A percentile compares a stretch with the other conserved stretches of the same genome.
These are phyloP conservation scores for Dryocosmus kuriphilus DNA, from an alignment of 2,888 invertebrate species.

Conservation along the genomic window DNA sequence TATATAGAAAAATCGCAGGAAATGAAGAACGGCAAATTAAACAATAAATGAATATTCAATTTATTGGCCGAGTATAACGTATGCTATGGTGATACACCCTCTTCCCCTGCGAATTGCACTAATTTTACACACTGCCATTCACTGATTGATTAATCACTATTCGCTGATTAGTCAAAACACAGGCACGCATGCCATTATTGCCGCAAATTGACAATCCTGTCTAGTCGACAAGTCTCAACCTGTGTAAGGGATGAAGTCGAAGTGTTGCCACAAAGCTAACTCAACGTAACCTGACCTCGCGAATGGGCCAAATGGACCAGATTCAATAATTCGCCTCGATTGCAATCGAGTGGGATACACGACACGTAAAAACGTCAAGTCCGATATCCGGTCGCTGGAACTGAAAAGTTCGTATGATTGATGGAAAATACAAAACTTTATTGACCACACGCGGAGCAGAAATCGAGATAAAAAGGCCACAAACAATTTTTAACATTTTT, in stretches of 20 bases:
- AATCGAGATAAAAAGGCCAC: conserved; percentile 72
- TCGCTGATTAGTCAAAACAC: conserved; percentile 36
- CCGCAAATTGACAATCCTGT: conserved; percentile 33
- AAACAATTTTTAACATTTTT: conserved; percentile 72
- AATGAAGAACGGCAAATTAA: neutral
- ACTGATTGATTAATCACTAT: conserved; percentile 37
- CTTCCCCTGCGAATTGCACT: neutral
- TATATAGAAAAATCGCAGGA: too few species aligned
- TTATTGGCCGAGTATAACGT: neutral
- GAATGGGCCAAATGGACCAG: conserved; percentile 67
- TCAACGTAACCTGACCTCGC: conserved; percentile 62
- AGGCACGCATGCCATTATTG: conserved; percentile 24
- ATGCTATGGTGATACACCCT: too few species aligned
- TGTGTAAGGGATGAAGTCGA: conserved; percentile 48
- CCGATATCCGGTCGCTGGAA: conserved; percentile 71
- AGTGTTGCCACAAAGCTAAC: conserved; percentile 57
- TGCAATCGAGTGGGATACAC: conserved; percentile 67
- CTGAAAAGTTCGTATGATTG: conserved; percentile 75
- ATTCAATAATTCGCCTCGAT: conserved; percentile 75
- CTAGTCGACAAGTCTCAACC: conserved; percentile 39
- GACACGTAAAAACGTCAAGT: conserved; percentile 71
- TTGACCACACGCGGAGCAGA: conserved; percentile 59
- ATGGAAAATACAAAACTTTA: conserved; percentile 73
- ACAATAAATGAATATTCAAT: neutral
- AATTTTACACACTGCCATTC: conserved; percentile 26